These are phyloP conservation scores for Darevskia mixta DNA, from an alignment of 2,797 vertebrate species.

Conservation along the genomic window DNA sequence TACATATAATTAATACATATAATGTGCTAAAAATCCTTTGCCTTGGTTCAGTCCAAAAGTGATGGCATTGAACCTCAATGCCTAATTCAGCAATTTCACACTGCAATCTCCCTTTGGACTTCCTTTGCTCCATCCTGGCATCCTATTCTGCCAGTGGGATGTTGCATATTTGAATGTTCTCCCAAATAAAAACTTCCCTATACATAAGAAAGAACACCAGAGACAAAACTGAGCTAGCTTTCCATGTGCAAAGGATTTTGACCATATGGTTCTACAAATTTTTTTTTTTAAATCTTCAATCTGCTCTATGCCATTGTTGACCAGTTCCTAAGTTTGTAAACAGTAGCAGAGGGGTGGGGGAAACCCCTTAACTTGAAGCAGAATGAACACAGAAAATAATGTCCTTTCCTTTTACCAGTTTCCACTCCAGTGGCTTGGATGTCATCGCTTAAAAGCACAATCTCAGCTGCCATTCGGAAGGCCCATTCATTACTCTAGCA, in stretches of 20 bases:
- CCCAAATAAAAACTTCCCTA: neutral
- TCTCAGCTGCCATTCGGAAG: constrained; percentile 47
- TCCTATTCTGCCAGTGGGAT: no score
- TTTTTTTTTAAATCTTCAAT: neutral
- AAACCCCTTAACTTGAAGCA: constrained; percentile 15
- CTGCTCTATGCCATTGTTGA: neutral
- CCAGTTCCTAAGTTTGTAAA: neutral
- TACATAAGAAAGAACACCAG: neutral
- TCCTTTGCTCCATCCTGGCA: no score
- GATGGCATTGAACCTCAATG: no score
- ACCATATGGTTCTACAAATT: neutral
- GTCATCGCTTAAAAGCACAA: constrained; percentile 47
- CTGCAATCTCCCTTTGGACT: no score
- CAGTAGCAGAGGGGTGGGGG: neutral
- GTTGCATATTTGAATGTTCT: neutral
- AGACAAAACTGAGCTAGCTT: neutral
- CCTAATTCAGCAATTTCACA: no score
- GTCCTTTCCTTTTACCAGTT: constrained; percentile 62
- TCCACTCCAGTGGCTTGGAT: constrained; percentile 64
- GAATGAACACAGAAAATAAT: constrained; percentile 58
- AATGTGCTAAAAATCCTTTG: no score
- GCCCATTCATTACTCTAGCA: constrained; percentile 49
- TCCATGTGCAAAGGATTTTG: neutral
- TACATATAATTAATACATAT: no score
- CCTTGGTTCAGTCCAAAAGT: no score